These are phyloP conservation scores for Acrobeloides nanus DNA, from an alignment of 2,888 invertebrate genomes.

Conservation along the genomic window DNA sequence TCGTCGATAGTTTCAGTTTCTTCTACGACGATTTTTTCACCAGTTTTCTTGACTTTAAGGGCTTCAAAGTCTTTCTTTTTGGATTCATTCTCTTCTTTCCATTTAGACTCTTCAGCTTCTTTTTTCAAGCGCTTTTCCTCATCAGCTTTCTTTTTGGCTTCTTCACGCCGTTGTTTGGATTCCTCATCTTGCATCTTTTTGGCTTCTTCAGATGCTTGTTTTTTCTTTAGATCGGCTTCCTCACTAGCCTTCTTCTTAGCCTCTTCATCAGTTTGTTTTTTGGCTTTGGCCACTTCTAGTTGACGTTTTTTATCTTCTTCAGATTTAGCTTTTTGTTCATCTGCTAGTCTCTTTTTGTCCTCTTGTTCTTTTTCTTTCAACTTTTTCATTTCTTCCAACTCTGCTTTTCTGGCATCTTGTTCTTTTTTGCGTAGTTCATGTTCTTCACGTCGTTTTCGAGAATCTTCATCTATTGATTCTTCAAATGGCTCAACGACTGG, in stretches of 20 bases:
- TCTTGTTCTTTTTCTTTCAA: too few species aligned
- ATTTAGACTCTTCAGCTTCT: slow-evolving; percentile 2
- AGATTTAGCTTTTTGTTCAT: neutral
- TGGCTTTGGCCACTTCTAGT: neutral
- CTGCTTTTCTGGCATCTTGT: neutral
- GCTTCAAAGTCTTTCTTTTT: too few species aligned
- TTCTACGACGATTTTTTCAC: slow-evolving; percentile 16
- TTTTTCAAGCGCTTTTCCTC: slow-evolving; percentile 5
- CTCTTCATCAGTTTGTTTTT: slow-evolving; percentile 2
- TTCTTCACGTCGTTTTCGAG: slow-evolving; percentile 1
- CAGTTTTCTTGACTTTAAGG: slow-evolving; percentile 7
- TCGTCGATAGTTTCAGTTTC: slow-evolving; percentile 10
- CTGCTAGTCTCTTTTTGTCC: neutral
- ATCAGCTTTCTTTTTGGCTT: slow-evolving; percentile 4
- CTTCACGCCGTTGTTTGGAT: slow-evolving; percentile 11
- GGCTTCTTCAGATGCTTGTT: slow-evolving; percentile 4
- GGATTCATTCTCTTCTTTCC: too few species aligned
- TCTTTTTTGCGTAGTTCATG: slow-evolving; percentile 5
- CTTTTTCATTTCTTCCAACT: slow-evolving; percentile 2
- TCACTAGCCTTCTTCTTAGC: too few species aligned
- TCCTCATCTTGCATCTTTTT: slow-evolving; percentile 5
- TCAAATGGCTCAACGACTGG: slow-evolving; percentile 6
- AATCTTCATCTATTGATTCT: slow-evolving; percentile 11
- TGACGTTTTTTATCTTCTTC: neutral
- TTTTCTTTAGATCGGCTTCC: too few species aligned